Percentiles rank a stretch among this genome's conserved stretches.
phyloP scores from a whole-genome alignment of 2,888 invertebrate genomes.

The Vandiemenella viatica region DNA sequence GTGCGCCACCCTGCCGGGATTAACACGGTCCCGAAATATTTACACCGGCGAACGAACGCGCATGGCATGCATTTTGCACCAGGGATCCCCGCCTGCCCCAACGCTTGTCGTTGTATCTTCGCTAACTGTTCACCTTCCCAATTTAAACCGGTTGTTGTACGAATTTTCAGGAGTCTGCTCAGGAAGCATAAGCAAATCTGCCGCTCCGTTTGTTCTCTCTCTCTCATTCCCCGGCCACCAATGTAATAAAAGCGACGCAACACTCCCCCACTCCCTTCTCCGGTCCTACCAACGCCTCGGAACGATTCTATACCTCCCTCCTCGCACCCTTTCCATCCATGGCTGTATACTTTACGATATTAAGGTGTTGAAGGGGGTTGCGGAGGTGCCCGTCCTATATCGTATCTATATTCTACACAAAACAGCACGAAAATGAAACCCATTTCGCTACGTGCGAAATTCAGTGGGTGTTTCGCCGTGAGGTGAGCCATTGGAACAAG shows the following conservation, averaged over 20 bases:
- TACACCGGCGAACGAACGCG: background rate
- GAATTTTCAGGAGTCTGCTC: background rate
- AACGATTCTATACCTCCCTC: background rate
- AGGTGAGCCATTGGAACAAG: constrained; percentile 3
- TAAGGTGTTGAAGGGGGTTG: too few species aligned
- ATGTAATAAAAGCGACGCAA: too few species aligned
- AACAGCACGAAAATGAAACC: constrained; percentile 4
- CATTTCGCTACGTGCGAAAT: constrained; percentile 3
- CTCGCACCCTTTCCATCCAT: background rate
- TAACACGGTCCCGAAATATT: background rate
- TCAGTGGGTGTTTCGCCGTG: background rate
- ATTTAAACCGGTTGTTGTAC: background rate
- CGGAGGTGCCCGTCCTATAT: background rate
- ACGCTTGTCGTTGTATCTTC: constrained; percentile 1
- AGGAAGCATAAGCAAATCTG: background rate
- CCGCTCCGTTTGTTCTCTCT: too few species aligned
- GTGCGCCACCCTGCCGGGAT: background rate
- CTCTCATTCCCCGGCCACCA: too few species aligned
- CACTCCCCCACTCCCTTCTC: background rate
- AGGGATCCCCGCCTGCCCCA: background rate
- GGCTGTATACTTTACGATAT: constrained; percentile 2
- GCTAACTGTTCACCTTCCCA: constrained; percentile 5
- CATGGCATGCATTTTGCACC: constrained; percentile 1
- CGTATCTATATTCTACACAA: constrained; percentile 3
- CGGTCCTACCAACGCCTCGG: too few species aligned